These are phyloP conservation scores for Procambarus virginalis DNA, from an alignment of 1,140 invertebrate genomes.

Conservation along the genomic window DNA sequence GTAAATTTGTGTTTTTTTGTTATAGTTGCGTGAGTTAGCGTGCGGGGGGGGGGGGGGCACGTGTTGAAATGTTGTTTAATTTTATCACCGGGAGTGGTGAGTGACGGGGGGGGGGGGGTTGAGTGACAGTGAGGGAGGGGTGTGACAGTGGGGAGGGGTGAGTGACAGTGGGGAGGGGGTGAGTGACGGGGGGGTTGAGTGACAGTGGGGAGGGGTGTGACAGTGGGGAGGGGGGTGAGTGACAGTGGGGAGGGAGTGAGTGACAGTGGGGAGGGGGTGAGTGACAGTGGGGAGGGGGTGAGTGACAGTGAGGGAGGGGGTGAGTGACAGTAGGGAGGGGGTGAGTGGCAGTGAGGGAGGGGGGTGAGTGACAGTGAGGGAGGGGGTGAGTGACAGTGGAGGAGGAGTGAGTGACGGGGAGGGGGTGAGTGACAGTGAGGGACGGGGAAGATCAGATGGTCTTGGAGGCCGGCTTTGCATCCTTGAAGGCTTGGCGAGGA, in stretches of 20 bases:
- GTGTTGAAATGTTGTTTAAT: no score
- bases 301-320: no score
- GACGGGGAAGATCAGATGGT: not conserved
- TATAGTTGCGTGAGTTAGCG: no score
- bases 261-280: not conserved
- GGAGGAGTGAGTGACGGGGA: no score
- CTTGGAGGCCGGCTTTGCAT: no score
- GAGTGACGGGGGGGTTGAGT: no score
- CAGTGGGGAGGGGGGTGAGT: not conserved
- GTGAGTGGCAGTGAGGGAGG: not conserved
- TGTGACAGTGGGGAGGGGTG: not conserved
- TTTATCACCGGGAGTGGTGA: not conserved
- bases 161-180: not conserved
- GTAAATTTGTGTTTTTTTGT: no score
- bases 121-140: not conserved
- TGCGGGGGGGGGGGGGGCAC: not conserved
- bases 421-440: not conserved
- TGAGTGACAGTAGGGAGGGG: not conserved
- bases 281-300: not conserved
- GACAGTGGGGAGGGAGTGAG: not conserved
- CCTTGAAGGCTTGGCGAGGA: no score
- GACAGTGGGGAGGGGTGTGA: not conserved
- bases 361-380: not conserved
- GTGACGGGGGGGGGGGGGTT: not conserved
- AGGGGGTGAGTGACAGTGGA: not conserved